phyloP scores from a whole-genome alignment of 2,113 vertebrate species.

The Marmota flaviventris region DNA sequence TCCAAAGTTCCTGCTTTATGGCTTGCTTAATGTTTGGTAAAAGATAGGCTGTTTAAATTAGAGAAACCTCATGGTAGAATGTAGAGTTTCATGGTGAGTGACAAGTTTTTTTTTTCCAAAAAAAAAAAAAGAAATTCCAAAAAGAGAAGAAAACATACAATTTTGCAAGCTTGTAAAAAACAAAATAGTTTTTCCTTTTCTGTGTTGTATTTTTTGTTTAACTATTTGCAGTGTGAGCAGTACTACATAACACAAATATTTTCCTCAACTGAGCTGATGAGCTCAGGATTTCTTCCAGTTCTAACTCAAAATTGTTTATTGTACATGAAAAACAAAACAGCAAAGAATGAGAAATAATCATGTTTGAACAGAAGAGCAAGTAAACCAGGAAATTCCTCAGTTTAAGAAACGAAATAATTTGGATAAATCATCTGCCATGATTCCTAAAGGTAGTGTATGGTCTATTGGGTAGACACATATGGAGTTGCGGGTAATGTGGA shows the following conservation, averaged over 20 bases:
- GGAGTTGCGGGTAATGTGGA: rapidly evolving
- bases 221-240: background rate
- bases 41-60: conserved; percentile 72
- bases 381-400: background rate
- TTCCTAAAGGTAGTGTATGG: background rate
- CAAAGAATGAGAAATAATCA: background rate
- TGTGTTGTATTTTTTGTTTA: background rate
- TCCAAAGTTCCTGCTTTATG: conserved; percentile 77
- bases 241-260: background rate
- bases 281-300: background rate
- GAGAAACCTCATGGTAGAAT: conserved; percentile 52
- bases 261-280: background rate
- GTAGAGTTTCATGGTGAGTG: conserved; percentile 40
- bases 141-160: conserved; percentile 46
- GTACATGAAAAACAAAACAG: background rate
- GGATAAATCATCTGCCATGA: background rate
- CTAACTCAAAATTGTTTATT: conserved; percentile 2
- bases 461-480: background rate
- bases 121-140: background rate
- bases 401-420: background rate
- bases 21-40: conserved; percentile 80
- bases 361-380: background rate
- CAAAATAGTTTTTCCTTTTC: conserved; percentile 20
- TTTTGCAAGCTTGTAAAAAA: conserved; percentile 58
- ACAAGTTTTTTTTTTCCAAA: background rate